These are phyloP conservation scores for Drosophila borborema DNA, from an alignment of 2,888 invertebrate species.

Conservation along the genomic window DNA sequence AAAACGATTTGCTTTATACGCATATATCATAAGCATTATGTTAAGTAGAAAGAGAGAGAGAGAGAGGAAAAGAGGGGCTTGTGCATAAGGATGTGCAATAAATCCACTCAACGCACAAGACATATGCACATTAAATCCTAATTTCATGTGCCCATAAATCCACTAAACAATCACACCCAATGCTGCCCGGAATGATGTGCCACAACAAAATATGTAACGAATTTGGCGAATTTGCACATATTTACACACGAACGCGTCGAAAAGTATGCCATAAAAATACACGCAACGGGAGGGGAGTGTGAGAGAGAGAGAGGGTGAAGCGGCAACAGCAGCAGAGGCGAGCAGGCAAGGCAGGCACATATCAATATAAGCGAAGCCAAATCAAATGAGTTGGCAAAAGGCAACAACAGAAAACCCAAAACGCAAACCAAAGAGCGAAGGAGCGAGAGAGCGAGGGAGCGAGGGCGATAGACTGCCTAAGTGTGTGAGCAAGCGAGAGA, in stretches of 20 bases:
- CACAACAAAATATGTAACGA: constrained; percentile 68
- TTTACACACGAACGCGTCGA: constrained; percentile 72
- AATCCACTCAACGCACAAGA: constrained; percentile 72
- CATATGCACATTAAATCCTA: constrained; percentile 81
- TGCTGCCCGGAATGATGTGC: constrained; percentile 50
- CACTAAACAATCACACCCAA: constrained; percentile 76
- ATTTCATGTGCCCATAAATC: constrained; percentile 80
- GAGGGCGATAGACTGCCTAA: background rate
- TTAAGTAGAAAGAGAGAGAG: constrained; percentile 56
- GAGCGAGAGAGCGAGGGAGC: constrained; percentile 14
- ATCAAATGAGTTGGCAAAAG: constrained; percentile 80
- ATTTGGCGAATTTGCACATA: constrained; percentile 72
- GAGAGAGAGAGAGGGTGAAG: too few species aligned
- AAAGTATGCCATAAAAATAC: constrained; percentile 76
- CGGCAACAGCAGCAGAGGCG: background rate
- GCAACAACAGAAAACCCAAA: constrained; percentile 45
- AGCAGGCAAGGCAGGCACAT: constrained; percentile 39
- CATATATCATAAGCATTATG: constrained; percentile 77
- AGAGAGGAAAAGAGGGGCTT: background rate
- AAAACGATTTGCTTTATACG: constrained; percentile 64
- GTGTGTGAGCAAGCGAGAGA: background rate
- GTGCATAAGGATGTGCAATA: constrained; percentile 62
- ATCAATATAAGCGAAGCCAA: constrained; percentile 71
- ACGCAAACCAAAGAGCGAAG: constrained; percentile 15
- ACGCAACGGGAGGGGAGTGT: constrained; percentile 25